Conservation (phyloP, 2,113 vertebrate species). For the Empidonax traillii region DNA sequence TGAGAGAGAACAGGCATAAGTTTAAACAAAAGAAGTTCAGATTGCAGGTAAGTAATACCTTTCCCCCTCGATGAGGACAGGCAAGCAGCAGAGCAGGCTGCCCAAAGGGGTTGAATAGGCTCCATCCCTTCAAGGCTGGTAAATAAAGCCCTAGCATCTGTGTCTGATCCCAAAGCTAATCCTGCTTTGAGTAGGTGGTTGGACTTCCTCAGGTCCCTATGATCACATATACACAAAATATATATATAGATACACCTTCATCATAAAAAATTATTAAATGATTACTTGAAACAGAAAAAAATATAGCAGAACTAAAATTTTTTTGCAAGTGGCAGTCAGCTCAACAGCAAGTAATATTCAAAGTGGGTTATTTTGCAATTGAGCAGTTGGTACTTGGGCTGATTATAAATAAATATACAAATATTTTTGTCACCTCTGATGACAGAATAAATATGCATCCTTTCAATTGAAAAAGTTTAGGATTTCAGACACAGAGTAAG, state of each 20-base stretch:
- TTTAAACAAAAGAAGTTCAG: not conserved
- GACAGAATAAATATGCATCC: not conserved
- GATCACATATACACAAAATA: not conserved
- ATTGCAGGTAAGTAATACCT: not conserved
- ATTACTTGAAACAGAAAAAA: not conserved
- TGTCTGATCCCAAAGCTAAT: not conserved
- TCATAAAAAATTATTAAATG: not conserved
- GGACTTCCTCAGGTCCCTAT: not conserved
- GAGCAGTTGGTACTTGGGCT: not conserved
- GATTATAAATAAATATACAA: not conserved
- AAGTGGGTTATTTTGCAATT: not conserved
- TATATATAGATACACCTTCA: not conserved
- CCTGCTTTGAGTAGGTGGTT: not conserved
- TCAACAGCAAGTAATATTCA: not conserved
- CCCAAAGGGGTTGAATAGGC: not conserved
- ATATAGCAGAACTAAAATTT: not conserved
- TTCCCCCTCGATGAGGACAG: not conserved
- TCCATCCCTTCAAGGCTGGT: not conserved
- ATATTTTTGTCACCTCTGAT: not conserved
- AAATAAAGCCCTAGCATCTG: not conserved
- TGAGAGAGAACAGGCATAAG: not conserved
- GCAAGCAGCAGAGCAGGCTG: not conserved
- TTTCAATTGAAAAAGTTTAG: not conserved
- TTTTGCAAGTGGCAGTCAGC: not conserved
- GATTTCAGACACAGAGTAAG: not conserved